These are phyloP conservation scores for Forbesichthys agassizii DNA, from an alignment of 2,113 vertebrate species.

Conservation along the genomic window DNA sequence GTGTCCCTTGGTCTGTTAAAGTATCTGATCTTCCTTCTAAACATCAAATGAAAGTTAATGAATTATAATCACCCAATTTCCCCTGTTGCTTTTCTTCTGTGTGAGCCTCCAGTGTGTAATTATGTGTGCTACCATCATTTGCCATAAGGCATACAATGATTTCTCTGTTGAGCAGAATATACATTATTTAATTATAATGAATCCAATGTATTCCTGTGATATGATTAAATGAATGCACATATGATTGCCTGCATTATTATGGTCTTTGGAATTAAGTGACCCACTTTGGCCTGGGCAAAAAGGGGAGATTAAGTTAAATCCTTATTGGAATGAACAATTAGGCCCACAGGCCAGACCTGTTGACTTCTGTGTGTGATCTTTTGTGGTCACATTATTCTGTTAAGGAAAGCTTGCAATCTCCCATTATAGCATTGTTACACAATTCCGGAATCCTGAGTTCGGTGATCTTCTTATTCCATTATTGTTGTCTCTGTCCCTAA, in stretches of 20 bases:
- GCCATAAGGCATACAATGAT: conserved; percentile 42
- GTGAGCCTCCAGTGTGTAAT: conserved; percentile 50
- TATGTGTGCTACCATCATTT: conserved; percentile 39
- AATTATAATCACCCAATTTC: conserved; percentile 49
- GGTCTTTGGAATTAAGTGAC: conserved; percentile 31
- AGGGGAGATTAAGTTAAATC: neutral
- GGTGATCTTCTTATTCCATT: conserved; percentile 46
- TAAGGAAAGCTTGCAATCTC: neutral
- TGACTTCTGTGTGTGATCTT: neutral
- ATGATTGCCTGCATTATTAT: conserved; percentile 47
- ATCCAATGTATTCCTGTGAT: conserved; percentile 44
- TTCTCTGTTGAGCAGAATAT: conserved; percentile 41
- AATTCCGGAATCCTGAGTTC: conserved; percentile 32
- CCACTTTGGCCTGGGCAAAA: conserved; percentile 10
- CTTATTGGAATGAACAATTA: conserved; percentile 8
- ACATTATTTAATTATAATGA: conserved; percentile 56
- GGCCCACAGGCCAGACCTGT: neutral
- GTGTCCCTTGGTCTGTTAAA: conserved; percentile 21
- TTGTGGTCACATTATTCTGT: conserved; percentile 5
- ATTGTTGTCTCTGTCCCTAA: conserved; percentile 51
- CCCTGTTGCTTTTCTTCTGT: conserved; percentile 34
- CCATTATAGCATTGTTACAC: conserved; percentile 17
- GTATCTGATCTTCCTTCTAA: conserved; percentile 34
- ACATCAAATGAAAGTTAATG: conserved; percentile 54
- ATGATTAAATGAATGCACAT: conserved; percentile 49